A percentile compares a stretch with the other conserved stretches of the same genome.
These are phyloP conservation scores for Glareola pratincola DNA, from an alignment of 2,113 vertebrate species.

Conservation along the genomic window DNA sequence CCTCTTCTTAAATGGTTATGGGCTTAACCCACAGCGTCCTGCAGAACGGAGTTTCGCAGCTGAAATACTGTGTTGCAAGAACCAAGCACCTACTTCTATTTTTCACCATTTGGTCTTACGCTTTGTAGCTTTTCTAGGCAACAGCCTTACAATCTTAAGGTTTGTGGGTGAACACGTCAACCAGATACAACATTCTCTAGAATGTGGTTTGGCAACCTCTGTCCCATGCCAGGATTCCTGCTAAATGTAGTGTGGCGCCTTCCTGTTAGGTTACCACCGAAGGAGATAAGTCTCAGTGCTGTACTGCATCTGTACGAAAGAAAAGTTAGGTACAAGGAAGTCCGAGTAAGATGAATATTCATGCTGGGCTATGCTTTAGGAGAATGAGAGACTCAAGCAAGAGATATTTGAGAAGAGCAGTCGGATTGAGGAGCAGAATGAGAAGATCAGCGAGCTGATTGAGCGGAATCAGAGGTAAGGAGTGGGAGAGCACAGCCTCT, in stretches of 20 bases:
- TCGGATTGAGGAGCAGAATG: constrained; percentile 94
- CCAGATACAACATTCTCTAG: background rate
- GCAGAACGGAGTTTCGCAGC: background rate
- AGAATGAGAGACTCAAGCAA: constrained; percentile 95
- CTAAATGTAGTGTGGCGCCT: accelerated
- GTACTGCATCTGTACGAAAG: background rate
- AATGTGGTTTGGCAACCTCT: background rate
- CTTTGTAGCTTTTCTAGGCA: background rate
- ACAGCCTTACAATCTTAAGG: background rate
- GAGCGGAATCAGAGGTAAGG: constrained; percentile 93
- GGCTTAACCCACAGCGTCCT: background rate
- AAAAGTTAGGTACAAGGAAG: background rate
- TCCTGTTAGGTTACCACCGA: background rate
- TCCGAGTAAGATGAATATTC: background rate
- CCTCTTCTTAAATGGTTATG: accelerated
- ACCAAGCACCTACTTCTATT: background rate
- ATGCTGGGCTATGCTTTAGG: constrained; percentile 74
- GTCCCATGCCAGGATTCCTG: background rate
- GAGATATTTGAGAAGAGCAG: constrained; percentile 94
- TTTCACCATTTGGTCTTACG: background rate
- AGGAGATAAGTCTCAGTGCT: background rate
- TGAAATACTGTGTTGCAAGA: background rate
- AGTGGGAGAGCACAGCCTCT: background rate
- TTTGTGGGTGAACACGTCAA: background rate
- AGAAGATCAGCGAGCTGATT: constrained; percentile 92